Percentiles rank a stretch among this genome's conserved stretches.
Evolutionary conservation across 2,113 vertebrate genomes (phyloP).

Genomic region (Trogon surrucura): DNA sequence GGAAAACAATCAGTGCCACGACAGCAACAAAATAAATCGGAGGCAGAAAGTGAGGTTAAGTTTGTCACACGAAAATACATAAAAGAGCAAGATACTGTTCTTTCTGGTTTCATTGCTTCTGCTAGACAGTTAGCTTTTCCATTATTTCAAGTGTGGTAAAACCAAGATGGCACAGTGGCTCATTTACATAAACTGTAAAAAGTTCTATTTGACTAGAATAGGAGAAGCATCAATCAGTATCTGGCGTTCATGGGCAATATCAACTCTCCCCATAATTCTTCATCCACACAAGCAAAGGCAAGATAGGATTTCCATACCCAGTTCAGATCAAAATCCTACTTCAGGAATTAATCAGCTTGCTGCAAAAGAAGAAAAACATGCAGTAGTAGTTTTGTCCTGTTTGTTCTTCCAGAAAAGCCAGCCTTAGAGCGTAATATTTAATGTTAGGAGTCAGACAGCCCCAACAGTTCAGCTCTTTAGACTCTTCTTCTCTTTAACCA

Average conservation of each 20-base stretch:
- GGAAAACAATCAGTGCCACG: neutral
- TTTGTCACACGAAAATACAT: neutral
- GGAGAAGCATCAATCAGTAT: neutral
- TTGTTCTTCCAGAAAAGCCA: neutral
- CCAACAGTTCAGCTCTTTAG: neutral
- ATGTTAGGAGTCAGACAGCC: neutral
- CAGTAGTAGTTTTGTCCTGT: neutral
- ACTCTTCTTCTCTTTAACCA: neutral
- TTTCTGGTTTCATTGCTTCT: neutral
- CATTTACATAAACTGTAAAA: neutral
- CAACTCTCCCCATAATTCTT: neutral
- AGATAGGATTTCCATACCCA: neutral
- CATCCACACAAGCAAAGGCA: neutral
- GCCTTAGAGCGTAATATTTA: neutral
- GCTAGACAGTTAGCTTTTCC: neutral
- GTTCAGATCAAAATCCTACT: neutral
- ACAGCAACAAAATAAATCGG: neutral
- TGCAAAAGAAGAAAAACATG: neutral
- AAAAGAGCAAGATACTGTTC: neutral
- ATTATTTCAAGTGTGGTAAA: neutral
- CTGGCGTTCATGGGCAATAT: neutral
- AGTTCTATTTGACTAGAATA: neutral
- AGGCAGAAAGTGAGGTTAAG: neutral
- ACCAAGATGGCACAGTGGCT: neutral
- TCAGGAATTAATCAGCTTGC: neutral